Evolutionary conservation across 2,113 vertebrate species (phyloP).

Genomic region (human): GRCh38 chr13:80477001-80477500

Average conservation of each 20-base stretch:
- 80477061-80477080: not conserved
- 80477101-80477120: not conserved
- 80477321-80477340: not conserved
- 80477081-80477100: not conserved
- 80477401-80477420: not conserved
- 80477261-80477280: not conserved
- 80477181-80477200: not conserved
- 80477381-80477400: not conserved
- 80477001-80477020: not conserved
- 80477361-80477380: not conserved
- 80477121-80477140: not conserved
- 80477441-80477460: not conserved
- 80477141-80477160: not conserved
- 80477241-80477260: not conserved
- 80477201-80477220: not conserved
- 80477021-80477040: conserved; percentile 2
- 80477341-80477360: not conserved
- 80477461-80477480: not conserved
- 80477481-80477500: not conserved
- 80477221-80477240: not conserved
- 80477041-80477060: not conserved
- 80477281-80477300: not conserved
- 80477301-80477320: not conserved
- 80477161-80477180: not conserved
- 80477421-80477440: not conserved